Percentiles rank a stretch among this genome's conserved stretches.
These are phyloP conservation scores for Monomorium pharaonis DNA, from an alignment of 1,140 invertebrate species.

Conservation along the genomic window DNA sequence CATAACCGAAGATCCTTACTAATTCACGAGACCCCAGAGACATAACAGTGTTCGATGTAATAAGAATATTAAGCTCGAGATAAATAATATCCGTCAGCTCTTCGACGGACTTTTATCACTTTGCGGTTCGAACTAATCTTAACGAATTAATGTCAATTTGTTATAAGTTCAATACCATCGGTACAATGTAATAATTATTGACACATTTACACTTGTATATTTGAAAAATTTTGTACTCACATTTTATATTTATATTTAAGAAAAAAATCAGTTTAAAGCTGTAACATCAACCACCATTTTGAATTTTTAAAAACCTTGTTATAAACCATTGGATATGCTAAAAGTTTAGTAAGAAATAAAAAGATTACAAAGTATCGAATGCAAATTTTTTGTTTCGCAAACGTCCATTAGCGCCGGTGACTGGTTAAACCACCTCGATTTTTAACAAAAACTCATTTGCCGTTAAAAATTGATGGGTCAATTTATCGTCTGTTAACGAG, in stretches of 20 bases:
- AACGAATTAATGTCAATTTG: neutral
- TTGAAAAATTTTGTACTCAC: neutral
- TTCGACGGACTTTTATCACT: neutral
- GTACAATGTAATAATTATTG: too few relatives aligned
- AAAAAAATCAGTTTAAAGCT: neutral
- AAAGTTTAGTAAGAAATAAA: conserved; percentile 24
- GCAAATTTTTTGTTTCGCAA: neutral
- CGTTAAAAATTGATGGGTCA: conserved; percentile 21
- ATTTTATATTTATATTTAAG: neutral
- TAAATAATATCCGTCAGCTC: neutral
- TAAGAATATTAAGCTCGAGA: neutral
- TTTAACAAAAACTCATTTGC: conserved; percentile 31
- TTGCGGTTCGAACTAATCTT: neutral
- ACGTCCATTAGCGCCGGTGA: neutral
- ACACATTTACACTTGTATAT: neutral
- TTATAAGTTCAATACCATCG: neutral
- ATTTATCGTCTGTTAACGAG: conserved; percentile 23
- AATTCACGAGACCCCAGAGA: conserved; percentile 20
- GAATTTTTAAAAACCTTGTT: neutral
- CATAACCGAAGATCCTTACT: conserved; percentile 25
- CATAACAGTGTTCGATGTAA: neutral
- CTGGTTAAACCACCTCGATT: neutral
- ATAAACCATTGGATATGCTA: neutral
- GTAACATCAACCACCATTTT: neutral
- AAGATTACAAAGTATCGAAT: neutral